phyloP scores from a whole-genome alignment of 2,113 vertebrate species.

The Chaenogobius annularis region DNA sequence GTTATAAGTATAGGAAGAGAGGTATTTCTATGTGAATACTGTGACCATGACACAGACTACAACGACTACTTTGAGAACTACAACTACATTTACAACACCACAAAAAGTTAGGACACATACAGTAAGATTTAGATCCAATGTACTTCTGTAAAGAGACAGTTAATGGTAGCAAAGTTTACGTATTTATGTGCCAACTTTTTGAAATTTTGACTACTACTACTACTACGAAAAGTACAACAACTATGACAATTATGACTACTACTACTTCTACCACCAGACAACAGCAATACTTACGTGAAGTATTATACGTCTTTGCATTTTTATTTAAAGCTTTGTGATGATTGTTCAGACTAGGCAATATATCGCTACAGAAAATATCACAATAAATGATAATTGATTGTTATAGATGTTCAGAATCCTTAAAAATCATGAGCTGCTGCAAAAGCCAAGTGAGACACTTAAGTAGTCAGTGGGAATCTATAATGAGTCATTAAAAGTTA shows the following conservation, averaged over 20 bases:
- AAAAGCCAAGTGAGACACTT: too few species aligned
- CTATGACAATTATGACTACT: not conserved
- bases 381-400: too few species aligned
- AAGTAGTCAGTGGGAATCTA: too few species aligned
- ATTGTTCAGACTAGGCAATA: too few species aligned
- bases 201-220: not conserved
- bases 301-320: not conserved
- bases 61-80: not conserved
- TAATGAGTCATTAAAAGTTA: too few species aligned
- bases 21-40: not conserved
- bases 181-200: not conserved
- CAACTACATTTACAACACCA: not conserved
- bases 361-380: too few species aligned
- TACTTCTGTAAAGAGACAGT: not conserved
- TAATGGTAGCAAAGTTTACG: not conserved
- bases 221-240: not conserved
- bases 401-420: too few species aligned
- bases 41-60: not conserved
- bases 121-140: not conserved
- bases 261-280: not conserved
- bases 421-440: too few species aligned
- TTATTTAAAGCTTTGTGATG: not conserved
- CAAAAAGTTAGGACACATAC: not conserved
- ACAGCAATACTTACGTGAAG: not conserved
- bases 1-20: conserved; percentile 19